Evolutionary conservation across 2,888 invertebrate genomes (phyloP), one percentile per base, ranked within the genome.

Genomic region (Parnassius mnemosyne): DNA sequence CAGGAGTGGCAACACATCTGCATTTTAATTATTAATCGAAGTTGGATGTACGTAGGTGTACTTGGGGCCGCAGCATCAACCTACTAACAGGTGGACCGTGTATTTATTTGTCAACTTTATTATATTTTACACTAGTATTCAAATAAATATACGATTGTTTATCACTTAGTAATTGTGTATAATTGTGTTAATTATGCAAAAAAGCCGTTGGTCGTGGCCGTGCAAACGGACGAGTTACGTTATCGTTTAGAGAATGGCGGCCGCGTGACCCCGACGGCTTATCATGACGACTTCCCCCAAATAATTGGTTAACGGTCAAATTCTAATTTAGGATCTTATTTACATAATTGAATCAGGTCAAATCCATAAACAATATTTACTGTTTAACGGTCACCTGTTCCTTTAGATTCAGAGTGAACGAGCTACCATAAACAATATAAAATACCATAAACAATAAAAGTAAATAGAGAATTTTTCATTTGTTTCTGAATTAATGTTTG

Each of bases 251-350:
- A 58, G 44, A 12, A 20, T n/a, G 13, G 44, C 13, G 58, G 55
- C 57, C 63, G 51, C 56, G 10, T 56, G 59, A 63, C 63, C 63
- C 56, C 63, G 47, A 2, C 50, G 42, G 41, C 52, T 47, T 63
- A 59, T 58, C 63, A 43, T 43, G 20, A 59, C 59, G 51, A 57
- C 47, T 63, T 63, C 59, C 59, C 53, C 47, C 43, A 46, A 56
- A 59, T 63, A 59, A 63, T 59, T 51, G 63, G 25, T 54, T 63
- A 63, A 63, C 63, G 59, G 63, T 63, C 16, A 11, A 54, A 50
- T 54, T 59, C 63, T 59, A 59, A 59, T 63, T 59, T 54, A 7
- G 63, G 53, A 63, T 42, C 53, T 54, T 16, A 51, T 46, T 46
- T 12, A 25, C 50, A 57, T 49, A 46, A 53, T 62, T 47, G 25